phyloP scores from a whole-genome alignment of 1,140 invertebrate genomes.

The Diorhabda elongata region DNA sequence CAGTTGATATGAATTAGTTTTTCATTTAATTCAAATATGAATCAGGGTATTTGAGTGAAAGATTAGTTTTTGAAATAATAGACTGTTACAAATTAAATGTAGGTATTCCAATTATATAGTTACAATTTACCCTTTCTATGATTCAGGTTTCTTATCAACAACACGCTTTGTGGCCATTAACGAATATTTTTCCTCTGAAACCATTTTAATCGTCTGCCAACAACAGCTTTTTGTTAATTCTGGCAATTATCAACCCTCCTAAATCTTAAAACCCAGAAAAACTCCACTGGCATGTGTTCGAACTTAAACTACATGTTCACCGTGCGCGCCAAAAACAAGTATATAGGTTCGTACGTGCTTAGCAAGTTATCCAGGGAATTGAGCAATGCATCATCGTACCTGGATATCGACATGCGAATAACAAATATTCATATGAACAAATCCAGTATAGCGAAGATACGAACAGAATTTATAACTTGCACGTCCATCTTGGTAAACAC shows the following conservation, averaged over 20 bases:
- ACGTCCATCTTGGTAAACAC: not conserved
- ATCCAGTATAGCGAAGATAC: not conserved
- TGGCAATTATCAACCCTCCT: not conserved
- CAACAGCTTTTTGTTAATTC: not conserved
- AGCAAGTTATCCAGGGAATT: conserved; percentile 1
- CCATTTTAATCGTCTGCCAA: not conserved
- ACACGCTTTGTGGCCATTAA: no score
- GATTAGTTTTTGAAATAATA: no score
- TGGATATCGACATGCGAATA: conserved; percentile 4
- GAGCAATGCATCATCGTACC: not conserved
- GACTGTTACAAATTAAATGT: no score
- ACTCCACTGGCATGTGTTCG: not conserved
- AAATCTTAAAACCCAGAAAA: not conserved
- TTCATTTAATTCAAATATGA: no score
- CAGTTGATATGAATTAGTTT: no score
- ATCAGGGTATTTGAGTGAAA: no score
- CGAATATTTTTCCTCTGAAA: no score
- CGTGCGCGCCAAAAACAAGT: not conserved
- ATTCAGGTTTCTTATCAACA: no score
- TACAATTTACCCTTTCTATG: no score
- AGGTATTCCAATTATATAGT: no score
- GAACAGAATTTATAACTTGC: not conserved
- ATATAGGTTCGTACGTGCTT: conserved; percentile 4
- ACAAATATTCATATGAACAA: conserved; percentile 15
- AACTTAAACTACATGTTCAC: not conserved